Evolutionary conservation across 2,888 invertebrate genomes (phyloP), one percentile per base, ranked within the genome.

Genomic region (Myopa tessellatipennis): DNA sequence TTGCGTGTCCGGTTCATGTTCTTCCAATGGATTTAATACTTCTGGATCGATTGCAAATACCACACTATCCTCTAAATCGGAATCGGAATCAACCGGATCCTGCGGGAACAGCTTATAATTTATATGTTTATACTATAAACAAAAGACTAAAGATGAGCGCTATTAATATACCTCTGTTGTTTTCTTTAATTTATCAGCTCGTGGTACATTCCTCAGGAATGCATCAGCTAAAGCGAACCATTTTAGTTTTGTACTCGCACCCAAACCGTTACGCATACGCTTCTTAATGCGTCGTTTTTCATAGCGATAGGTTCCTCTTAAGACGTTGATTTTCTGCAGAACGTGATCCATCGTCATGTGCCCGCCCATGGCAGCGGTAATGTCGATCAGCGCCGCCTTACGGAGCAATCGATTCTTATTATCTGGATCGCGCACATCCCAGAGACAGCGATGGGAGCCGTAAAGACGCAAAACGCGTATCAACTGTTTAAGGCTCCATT

Each of bases 141-240:
- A 45, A 52, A 52, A 52, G 6, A n/a, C 16, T 58, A 58, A 58
- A 38, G n/a, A 38, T 16, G 18, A 3, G 4, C 2, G 1, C 38
- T 40, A 16, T 45, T 40, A 36, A 67, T 34, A 16, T 45, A 40
- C 63, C 8, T 18, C 65, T 4, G 45, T n/a, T 2, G 26, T 3
- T 61, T 80, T 82, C 26, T 76, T 79, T n/a, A 78, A 78, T 60
- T 81, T 82, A 50, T 83, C 83, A 4, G 82, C 77, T 5, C 81
- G 61, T 0, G 83, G 83, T 0, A 83, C 79, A 65, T 83, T 79
- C 2, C 83, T 78, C 7, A 85, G 76, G 60, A 84, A 84, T 0
- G 83, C 81, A 79, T 84, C 84, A 0, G 84, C 85, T 74, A 85
- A 74, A 0, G 83, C 82, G 50, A 85, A 85, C 85, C 85, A 84